Conservation (phyloP, 1,140 invertebrate species). For the Microplitis mediator region DNA sequence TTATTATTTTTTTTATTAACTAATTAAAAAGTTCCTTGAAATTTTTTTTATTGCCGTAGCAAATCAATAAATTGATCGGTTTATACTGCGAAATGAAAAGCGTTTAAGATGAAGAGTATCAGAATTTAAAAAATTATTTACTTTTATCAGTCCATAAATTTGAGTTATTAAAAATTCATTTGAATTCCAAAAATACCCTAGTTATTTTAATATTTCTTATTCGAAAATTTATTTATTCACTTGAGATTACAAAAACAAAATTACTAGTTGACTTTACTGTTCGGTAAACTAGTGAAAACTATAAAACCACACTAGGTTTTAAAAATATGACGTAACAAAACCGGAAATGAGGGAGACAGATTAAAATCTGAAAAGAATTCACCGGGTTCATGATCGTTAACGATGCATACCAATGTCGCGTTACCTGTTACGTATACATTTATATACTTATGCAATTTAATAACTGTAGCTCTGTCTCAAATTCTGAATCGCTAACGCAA, state of each 20-base stretch:
- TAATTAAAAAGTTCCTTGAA: not conserved
- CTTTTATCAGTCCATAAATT: too few species aligned
- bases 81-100: too few species aligned
- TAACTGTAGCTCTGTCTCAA: too few species aligned
- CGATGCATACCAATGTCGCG: not conserved
- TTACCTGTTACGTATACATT: not conserved
- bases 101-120: too few species aligned
- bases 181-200: not conserved
- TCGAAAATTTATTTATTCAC: not conserved
- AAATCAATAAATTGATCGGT: too few species aligned
- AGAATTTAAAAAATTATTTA: too few species aligned
- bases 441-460: not conserved
- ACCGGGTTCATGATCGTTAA: not conserved
- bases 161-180: too few species aligned
- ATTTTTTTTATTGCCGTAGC: not conserved
- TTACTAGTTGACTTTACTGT: too few species aligned
- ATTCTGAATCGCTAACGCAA: too few species aligned
- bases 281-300: too few species aligned
- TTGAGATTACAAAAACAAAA: too few species aligned
- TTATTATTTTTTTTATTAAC: not conserved
- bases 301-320: too few species aligned
- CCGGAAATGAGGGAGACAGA: not conserved
- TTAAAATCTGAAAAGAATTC: slow-evolving; percentile 1
- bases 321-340: not conserved
- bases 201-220: not conserved